phyloP scores from a whole-genome alignment of 2,113 vertebrate species.

The Dromas ardeola region DNA sequence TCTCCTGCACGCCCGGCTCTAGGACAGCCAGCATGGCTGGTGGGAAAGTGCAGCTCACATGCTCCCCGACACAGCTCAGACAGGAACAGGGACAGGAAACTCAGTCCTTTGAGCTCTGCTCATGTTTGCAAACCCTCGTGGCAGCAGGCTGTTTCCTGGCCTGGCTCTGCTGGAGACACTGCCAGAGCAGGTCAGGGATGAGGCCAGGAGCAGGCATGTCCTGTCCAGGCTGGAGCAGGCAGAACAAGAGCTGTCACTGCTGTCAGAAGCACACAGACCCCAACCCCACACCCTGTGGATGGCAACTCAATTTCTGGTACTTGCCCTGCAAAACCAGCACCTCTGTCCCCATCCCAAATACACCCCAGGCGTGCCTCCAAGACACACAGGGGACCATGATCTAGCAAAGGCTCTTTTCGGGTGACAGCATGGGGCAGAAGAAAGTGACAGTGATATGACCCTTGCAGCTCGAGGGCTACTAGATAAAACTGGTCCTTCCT shows the following conservation, averaged over 20 bases:
- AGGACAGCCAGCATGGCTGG: not conserved
- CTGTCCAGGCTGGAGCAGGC: not conserved
- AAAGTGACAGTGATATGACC: not conserved
- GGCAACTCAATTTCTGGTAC: not conserved
- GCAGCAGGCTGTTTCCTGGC: not conserved
- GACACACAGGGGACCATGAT: accelerated
- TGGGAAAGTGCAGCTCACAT: not conserved
- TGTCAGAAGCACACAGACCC: not conserved
- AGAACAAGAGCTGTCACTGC: not conserved
- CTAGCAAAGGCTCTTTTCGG: not conserved
- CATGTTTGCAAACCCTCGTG: not conserved
- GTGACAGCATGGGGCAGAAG: not conserved
- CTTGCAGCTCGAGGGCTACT: not conserved
- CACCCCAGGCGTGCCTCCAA: not conserved
- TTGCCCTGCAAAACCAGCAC: not conserved
- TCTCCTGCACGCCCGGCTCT: not conserved
- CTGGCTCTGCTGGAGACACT: not conserved
- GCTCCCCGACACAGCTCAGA: not conserved
- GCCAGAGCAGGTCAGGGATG: not conserved
- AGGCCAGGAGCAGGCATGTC: not conserved
- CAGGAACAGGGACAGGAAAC: slow-evolving; percentile 15
- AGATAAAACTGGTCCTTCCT: slow-evolving; percentile 5
- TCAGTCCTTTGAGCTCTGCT: not conserved
- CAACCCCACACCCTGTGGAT: not conserved
- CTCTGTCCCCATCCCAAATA: not conserved